Base-by-base conservation (phyloP, 2,113 vertebrate genomes). In the Caracal caracal region DNA sequence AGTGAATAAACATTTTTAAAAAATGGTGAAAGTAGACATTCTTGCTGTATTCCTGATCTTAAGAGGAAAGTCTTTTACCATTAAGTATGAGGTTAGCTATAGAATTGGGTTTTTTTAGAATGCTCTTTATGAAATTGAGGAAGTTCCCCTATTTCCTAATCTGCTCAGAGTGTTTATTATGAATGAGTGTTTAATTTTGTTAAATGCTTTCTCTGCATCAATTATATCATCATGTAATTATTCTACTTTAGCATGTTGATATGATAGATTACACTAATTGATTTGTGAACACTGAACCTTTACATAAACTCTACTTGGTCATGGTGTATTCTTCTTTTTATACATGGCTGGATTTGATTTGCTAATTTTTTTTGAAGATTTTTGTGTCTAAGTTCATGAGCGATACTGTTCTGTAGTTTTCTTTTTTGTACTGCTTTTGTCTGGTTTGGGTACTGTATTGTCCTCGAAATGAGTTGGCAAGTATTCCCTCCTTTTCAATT, bases 401-500 rank as follows among this genome's bases (percentile, higher is more conserved):
- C 56, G 20, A 70, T 40, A 68, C 37, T 88, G 40, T 84, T 63
- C 33, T 86, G 19, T 59, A 61, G 10, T 75, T 95, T 88, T 70
- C 43, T 76, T 76, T 86, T 92, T 73, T 78, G 73, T 51, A 51
- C 28, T 94, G 11, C n/a, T 80, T 94, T 95, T 68, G 10, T 79
- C 35, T 90, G 56, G 10, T 92, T 96, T 96, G 73, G 83, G 17
- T 71, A 81, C 76, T 91, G 78, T 56, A 82, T 76, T 86, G 56
- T 37, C 30, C 37, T 95, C 59, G 70, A 95, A 87, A 73, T 85
- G 47, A 96, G 73, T 89, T 95, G 68, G 30, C 33, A 94, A 95
- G 30, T 87, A 96, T 51, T 95, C n/a, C 24, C 19, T 94, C 19
- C 65, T 95, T 22, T 93, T 94, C 43, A 83, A 19, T 93, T 93